Evolutionary conservation across 1,140 invertebrate species (phyloP), one percentile per base, ranked within the genome.

Genomic region (Cyclargus thomasi): DNA sequence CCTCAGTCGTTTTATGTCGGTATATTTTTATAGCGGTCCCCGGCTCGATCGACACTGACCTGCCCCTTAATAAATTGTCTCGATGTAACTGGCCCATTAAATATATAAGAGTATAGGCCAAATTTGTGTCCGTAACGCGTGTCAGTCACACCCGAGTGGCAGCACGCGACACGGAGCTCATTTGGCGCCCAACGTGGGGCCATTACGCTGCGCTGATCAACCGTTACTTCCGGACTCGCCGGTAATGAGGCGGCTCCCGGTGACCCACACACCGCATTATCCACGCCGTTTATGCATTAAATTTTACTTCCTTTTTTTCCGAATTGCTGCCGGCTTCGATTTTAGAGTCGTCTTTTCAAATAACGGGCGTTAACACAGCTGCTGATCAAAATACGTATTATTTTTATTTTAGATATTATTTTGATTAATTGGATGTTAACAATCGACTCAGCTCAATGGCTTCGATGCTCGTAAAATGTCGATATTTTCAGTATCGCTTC

Each of bases 221-320:
- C 18, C 55, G 55, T 59, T 21, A 59, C 55, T 59, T 59, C 55
- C 55, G 55, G 39, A 47, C 39, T 11, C 39, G 14, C 39, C 14
- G 10, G 39, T 47, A 47, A 47, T 47, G 39, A 47, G 39, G 39
- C 39, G 11, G 11, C 10, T 11, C 10, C 39, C 39, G 1, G 39
- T 11, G 39, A 16, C 11, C 39, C 39, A 47, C 39, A 47, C 39
- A 47, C 14, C 39, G 14, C 39, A 47, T 47, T 47, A 47, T 11
- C 39, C 39, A 16, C 39, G 39, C 39, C 39, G 8, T 16, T 47
- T 47, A 16, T 47, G 39, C 39, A 47, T 47, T 14, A 47, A 47
- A 47, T 16, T 47, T 47, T 47, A 47, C 39, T 47, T 47, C 39
- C 39, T 3, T 47, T 47, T 16, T 14, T 47, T 11, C 39, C 1